phyloP scores from a whole-genome alignment of 2,888 invertebrate genomes.

The Anthoptus insignis region DNA sequence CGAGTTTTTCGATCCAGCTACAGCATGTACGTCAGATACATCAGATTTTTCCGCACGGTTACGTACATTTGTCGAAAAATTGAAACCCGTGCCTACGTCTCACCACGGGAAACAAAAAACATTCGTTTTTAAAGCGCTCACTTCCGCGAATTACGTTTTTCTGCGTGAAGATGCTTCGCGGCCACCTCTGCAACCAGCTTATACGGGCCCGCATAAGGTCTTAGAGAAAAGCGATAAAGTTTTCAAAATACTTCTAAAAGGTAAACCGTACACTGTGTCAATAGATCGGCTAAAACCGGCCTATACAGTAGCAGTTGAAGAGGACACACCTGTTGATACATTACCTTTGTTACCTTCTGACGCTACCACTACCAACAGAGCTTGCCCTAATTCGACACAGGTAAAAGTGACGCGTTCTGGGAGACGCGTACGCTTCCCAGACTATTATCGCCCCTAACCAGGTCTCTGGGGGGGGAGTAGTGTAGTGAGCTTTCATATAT shows the following conservation, averaged over 20 bases:
- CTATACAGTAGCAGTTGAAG: neutral
- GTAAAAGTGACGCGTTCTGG: no score
- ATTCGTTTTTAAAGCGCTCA: constrained; percentile 51
- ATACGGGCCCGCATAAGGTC: constrained; percentile 7
- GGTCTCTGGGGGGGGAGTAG: no score
- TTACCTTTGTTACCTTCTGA: no score
- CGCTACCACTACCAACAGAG: no score
- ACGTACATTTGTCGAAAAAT: neutral
- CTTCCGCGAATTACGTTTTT: constrained; percentile 19
- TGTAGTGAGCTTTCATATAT: no score
- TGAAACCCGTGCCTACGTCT: constrained; percentile 37
- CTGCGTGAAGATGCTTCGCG: constrained; percentile 17
- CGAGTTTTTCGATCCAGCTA: no score
- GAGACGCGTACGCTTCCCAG: no score
- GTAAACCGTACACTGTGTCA: neutral
- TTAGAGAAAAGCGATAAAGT: constrained; percentile 6
- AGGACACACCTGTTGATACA: no score
- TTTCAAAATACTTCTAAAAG: constrained; percentile 1
- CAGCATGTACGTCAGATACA: constrained; percentile 17
- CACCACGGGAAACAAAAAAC: constrained; percentile 41
- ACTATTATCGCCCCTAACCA: no score
- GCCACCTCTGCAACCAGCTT: constrained; percentile 9
- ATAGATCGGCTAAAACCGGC: constrained; percentile 11
- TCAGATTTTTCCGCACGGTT: constrained; percentile 39
- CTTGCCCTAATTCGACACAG: no score